These are phyloP conservation scores for Hemicentrotus pulcherrimus DNA, from an alignment of 35 echinoderm and acorn worm genomes.

Conservation along the genomic window DNA sequence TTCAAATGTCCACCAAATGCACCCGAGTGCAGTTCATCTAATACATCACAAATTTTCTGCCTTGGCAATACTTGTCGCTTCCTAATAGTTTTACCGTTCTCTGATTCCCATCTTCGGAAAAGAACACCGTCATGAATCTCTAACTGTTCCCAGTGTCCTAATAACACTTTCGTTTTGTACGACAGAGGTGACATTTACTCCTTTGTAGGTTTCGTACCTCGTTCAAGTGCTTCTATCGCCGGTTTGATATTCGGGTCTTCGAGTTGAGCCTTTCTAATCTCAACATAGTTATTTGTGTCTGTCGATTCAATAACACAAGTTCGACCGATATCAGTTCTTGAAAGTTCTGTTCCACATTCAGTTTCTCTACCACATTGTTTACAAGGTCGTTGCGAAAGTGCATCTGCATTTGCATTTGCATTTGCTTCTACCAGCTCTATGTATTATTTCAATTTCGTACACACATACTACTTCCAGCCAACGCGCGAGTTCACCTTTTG, in stretches of 20 bases:
- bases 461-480: slow-evolving; percentile 64
- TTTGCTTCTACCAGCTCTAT: slow-evolving; percentile 56
- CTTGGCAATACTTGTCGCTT: slow-evolving; percentile 57
- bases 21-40: slow-evolving; percentile 32
- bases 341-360: neutral
- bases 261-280: neutral
- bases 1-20: slow-evolving; percentile 18
- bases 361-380: neutral
- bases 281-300: neutral
- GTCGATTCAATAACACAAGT: neutral
- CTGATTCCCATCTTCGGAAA: neutral
- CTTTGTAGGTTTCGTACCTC: neutral
- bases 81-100: neutral
- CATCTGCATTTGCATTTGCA: slow-evolving; percentile 72
- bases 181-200: neutral
- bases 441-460: slow-evolving; percentile 68
- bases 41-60: neutral
- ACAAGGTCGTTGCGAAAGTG: slow-evolving; percentile 64
- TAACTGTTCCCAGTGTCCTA: neutral
- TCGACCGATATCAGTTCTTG: neutral
- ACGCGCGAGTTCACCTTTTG: slow-evolving; percentile 68
- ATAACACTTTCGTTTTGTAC: neutral
- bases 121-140: neutral
- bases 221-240: neutral
- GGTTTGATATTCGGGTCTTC: neutral